Evolutionary conservation across 2,888 invertebrate genomes (phyloP), one percentile per base, ranked within the genome.

Genomic region (Hanleya hanleyi): DNA sequence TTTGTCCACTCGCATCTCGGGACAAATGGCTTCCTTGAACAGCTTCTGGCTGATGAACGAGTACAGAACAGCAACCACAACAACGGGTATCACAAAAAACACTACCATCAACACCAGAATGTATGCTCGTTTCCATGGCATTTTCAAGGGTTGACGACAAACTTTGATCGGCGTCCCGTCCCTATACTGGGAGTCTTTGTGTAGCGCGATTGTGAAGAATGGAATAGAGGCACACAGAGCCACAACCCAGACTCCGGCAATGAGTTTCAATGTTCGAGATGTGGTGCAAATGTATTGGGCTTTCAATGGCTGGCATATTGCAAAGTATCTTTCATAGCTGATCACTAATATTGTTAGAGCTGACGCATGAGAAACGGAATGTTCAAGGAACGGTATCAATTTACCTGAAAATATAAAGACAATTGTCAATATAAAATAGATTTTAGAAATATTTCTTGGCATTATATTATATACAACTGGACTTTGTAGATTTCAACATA

Each of bases 311-410:
- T 96, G 95, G 91, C 97, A 97, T 89, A 97, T 97, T 79, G 97
- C 97, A 91, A 95, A 95, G 92, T 95, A 96, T 33, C 95, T 93
- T 91, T 97, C 97, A 90, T 97, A 96, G 6, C 96, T 96, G 91
- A 97, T 97, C 73, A 97, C 97, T 86, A 97, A 91, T 86, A 97
- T 97, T 47, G 97, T 97, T 69, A 97, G 92, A 1, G 97, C 96
- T 47, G 97, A 97, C 35, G 97, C 96, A 90, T 97, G 96, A 1
- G 96, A 96, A 32, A 97, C 96, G 0, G 96, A 95, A 88, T 97
- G 92, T 91, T 97, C 97, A 75, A 97, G 94, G 89, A 97, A 97
- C 0, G 97, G 97, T 4, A 97, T 96, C 32, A 96, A 94, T 90
- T 96, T 95, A 92, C 97, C 97, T 97, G 93, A 36, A 92, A 80